Conservation (phyloP, 2,113 vertebrate species). For the Cervus canadensis region DNA sequence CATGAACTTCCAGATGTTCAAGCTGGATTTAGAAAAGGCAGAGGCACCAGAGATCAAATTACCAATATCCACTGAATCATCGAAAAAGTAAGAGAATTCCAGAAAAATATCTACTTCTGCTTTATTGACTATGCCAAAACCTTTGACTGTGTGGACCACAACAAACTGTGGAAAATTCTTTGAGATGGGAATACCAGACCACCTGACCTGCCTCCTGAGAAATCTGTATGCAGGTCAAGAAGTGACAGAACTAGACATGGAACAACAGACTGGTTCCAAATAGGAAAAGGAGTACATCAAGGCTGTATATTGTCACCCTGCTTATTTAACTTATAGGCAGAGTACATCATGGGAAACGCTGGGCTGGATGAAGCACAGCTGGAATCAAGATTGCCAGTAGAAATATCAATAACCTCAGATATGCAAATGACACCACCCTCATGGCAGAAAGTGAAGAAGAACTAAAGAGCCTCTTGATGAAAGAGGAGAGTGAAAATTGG, state of each 20-base stretch:
- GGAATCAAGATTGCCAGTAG: neutral
- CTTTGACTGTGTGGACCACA: neutral
- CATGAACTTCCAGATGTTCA: neutral
- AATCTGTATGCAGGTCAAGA: neutral
- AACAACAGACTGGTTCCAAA: neutral
- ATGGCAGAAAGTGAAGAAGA: rapidly evolving
- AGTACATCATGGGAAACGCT: neutral
- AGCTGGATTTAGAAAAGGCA: neutral
- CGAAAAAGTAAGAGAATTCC: neutral
- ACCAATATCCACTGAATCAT: neutral
- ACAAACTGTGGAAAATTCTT: neutral
- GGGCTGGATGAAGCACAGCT: neutral
- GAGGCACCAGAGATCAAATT: neutral
- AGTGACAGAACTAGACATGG: neutral
- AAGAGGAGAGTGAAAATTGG: neutral
- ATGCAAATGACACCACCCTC: neutral
- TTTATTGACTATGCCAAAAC: neutral
- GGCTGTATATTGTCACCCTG: neutral
- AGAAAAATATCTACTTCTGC: neutral
- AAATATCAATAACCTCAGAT: neutral
- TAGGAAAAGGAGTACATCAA: neutral
- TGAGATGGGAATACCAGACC: neutral
- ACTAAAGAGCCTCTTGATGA: neutral
- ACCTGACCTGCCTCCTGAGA: neutral
- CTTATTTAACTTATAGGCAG: neutral